Percentiles rank a stretch among this genome's conserved stretches.
Conservation (phyloP, 2,113 vertebrate species). For the Crotalus horridus region DNA sequence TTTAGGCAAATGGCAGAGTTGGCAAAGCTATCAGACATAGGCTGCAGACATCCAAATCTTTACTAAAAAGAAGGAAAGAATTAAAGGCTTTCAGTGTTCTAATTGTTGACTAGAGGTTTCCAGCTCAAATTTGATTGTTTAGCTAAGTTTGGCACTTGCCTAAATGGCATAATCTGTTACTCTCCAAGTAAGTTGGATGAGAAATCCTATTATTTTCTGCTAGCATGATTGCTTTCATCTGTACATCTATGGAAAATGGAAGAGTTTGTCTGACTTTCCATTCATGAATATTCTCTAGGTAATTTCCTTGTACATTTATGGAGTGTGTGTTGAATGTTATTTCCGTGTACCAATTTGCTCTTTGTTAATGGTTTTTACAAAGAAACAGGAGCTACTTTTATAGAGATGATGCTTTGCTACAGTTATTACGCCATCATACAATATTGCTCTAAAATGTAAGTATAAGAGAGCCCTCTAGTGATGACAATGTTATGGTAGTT, state of each 20-base stretch:
- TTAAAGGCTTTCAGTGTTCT: neutral
- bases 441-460: accelerated
- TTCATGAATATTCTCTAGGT: neutral
- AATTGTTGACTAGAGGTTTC: neutral
- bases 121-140: neutral
- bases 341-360: too few species aligned
- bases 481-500: neutral
- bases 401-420: accelerated
- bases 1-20: neutral
- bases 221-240: neutral
- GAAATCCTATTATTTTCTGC: neutral
- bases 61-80: neutral
- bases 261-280: neutral
- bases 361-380: accelerated
- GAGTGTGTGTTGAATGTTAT: neutral
- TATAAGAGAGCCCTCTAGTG: conserved; percentile 56
- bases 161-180: neutral
- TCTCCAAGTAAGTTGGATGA: neutral
- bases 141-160: neutral
- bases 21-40: neutral
- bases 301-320: neutral
- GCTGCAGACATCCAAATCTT: neutral
- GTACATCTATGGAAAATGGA: neutral
- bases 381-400: accelerated
- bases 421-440: accelerated